phyloP scores from a whole-genome alignment of 2,888 invertebrate genomes.

The Siphlonurus alternatus region DNA sequence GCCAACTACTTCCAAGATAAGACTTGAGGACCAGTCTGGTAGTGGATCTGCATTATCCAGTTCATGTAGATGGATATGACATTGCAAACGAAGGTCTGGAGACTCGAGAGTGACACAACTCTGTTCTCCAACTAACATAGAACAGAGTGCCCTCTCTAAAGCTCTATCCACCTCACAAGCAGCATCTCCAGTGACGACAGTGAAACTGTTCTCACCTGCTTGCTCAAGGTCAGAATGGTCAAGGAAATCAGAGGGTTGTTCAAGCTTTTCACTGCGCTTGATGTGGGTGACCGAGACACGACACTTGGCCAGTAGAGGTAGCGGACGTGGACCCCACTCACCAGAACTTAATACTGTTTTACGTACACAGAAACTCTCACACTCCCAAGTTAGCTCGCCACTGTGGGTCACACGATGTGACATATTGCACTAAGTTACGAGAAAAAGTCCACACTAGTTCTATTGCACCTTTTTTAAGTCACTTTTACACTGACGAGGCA shows the following conservation, averaged over 20 bases:
- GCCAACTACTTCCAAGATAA: background rate
- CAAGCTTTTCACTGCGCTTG: too few species aligned
- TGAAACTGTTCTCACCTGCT: too few species aligned
- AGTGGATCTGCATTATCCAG: constrained; percentile 21
- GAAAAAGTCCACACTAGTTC: too few species aligned
- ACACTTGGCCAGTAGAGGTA: background rate
- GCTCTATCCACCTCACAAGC: background rate
- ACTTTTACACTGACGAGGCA: too few species aligned
- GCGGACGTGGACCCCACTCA: background rate
- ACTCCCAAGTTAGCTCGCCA: too few species aligned
- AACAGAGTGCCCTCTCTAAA: background rate
- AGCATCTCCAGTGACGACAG: background rate
- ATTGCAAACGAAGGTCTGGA: background rate
- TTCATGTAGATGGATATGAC: constrained; percentile 11
- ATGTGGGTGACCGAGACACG: too few species aligned
- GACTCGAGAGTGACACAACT: background rate
- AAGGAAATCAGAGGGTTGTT: background rate
- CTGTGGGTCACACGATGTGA: too few species aligned
- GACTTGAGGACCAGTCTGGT: constrained; percentile 34
- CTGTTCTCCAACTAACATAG: background rate
- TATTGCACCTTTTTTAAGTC: too few species aligned
- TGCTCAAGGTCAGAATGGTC: too few species aligned
- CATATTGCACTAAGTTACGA: too few species aligned
- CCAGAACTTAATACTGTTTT: background rate
- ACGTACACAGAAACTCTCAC: constrained; percentile 18